Evolutionary conservation across 2,888 invertebrate species (phyloP).

Genomic region (Deilephila elpenor): DNA sequence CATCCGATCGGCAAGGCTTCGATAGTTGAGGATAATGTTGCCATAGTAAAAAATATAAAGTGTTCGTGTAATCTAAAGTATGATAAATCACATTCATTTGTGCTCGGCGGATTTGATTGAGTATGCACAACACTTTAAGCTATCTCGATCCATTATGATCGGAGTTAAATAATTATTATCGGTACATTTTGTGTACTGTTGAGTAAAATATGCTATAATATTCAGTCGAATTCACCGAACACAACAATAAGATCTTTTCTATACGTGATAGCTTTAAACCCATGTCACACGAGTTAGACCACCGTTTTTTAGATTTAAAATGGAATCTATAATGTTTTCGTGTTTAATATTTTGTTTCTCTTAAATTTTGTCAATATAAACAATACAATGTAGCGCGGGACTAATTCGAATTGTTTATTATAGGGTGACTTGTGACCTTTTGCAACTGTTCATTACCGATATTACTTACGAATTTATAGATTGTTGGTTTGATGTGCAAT

Average conservation of each 20-base stretch:
- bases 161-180: neutral
- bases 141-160: conserved; percentile 12
- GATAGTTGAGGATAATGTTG: conserved; percentile 68
- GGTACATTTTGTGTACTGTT: neutral
- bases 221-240: conserved; percentile 26
- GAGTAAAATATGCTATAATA: neutral
- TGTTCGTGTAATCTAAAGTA: conserved; percentile 57
- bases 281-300: conserved; percentile 79
- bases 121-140: neutral
- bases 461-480: neutral
- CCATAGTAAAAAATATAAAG: conserved; percentile 72
- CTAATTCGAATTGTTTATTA: conserved; percentile 51
- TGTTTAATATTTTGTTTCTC: conserved; percentile 46
- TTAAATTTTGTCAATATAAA: conserved; percentile 48
- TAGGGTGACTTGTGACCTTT: conserved; percentile 45
- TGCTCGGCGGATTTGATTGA: conserved; percentile 3
- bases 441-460: neutral
- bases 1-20: conserved; percentile 57
- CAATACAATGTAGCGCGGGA: conserved; percentile 68
- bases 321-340: conserved; percentile 44
- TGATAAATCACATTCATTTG: conserved; percentile 28
- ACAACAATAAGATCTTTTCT: conserved; percentile 47
- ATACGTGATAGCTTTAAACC: conserved; percentile 76
- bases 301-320: conserved; percentile 74
- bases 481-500: neutral